Base-by-base conservation (phyloP, 2,113 vertebrate species). In the Coracopsis vasa region DNA sequence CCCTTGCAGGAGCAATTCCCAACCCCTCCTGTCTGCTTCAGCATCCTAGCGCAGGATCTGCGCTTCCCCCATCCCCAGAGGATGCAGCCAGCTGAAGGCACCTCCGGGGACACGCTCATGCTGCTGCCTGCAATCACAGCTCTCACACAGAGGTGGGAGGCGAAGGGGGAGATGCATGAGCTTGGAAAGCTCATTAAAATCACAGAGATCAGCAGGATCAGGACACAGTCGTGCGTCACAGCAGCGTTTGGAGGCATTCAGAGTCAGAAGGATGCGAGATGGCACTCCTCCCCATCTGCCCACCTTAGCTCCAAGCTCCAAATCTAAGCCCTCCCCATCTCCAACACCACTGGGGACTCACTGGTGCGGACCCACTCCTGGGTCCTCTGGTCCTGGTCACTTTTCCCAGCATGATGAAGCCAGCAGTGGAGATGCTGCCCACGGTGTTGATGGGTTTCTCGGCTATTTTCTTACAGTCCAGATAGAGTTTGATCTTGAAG, bases 371-470 rank as follows among this genome's bases (percentile, higher is more conserved):
- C n/a, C 99, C 98, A 16, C 99, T 99, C 28, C 98, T 97, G 10
- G 99, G 98, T 4, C 98, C 99, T 70, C 98, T 95, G 39, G 98
- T 98, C 91, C 98, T 98, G 44, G 98, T 98, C 89, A 99, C 97
- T 53, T 99, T 99, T 7, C 99, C 99, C 93, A 99, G 97, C 95
- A 98, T 99, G 97, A 99, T 79, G 79, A 99, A 99, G 33, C 99
- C 98, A 0, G 98, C 94, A 0, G 96, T 98, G 3, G 99, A 98
- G 14, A 99, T 64, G 80, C 84, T 98, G 62, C 98, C 98, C 0
- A 98, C 31, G 2, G 98, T 98, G 27, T 97, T 98, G 13, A 98
- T 95, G 0, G 98, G 96, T 73, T 98, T 98, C 96, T 99, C 99
- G 0, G 98, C 98, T 61, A 99, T 98, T 56, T 96, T 98, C 97